These are phyloP conservation scores for Leptodactylus fallax DNA, from an alignment of 2,797 vertebrate species.

Conservation along the genomic window DNA sequence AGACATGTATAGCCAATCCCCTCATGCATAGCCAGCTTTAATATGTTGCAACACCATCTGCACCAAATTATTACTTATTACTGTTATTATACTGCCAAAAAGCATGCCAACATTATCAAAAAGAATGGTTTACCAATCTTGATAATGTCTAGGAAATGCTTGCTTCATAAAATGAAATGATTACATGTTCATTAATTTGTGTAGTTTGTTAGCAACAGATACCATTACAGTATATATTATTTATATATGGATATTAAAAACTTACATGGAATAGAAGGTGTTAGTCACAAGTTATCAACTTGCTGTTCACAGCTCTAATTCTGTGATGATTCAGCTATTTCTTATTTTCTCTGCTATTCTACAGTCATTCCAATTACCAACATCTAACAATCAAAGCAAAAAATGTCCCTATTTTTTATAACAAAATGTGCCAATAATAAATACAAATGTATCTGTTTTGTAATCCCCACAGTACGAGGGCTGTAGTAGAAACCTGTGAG, in stretches of 20 bases:
- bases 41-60: background rate
- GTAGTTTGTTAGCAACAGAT: constrained; percentile 10
- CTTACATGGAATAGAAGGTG: constrained; percentile 42
- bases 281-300: constrained; percentile 58
- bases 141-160: background rate
- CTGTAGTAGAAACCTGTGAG: background rate
- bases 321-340: constrained; percentile 57
- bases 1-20: too few relatives aligned
- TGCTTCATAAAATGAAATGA: background rate
- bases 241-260: constrained; percentile 43
- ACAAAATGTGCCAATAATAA: background rate
- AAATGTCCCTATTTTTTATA: background rate
- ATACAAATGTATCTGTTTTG: background rate
- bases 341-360: constrained; percentile 27
- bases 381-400: constrained; percentile 15
- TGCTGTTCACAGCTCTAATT: constrained; percentile 48
- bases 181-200: constrained; percentile 23
- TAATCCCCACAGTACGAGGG: too few relatives aligned
- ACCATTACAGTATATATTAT: constrained; percentile 32
- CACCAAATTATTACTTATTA: background rate
- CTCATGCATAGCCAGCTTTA: background rate
- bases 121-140: background rate
- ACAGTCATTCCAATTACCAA: constrained; percentile 16
- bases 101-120: background rate
- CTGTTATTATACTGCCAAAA: background rate